phyloP scores from a whole-genome alignment of 1,140 invertebrate species.

The Phthorimaea operculella region DNA sequence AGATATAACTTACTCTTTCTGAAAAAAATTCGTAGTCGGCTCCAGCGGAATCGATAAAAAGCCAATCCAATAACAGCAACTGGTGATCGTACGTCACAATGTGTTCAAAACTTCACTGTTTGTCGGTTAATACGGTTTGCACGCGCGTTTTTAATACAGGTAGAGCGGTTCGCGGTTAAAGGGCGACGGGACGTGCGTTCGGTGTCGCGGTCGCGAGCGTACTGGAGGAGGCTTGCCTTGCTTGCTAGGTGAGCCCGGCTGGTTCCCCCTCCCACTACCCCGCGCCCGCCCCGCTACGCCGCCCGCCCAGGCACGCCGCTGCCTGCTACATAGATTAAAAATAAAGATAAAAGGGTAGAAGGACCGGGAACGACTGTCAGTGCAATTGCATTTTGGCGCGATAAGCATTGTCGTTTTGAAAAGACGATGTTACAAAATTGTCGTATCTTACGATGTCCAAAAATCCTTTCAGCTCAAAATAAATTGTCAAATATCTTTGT shows the following conservation, averaged over 20 bases:
- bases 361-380: no score
- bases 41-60: background rate
- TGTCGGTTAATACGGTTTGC: constrained; percentile 25
- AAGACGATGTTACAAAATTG: no score
- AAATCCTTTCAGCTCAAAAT: no score
- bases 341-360: no score
- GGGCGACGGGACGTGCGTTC: constrained; percentile 19
- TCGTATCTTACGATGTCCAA: no score
- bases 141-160: constrained; percentile 49
- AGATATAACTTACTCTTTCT: constrained; percentile 35
- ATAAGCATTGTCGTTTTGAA: no score
- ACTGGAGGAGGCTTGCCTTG: constrained; percentile 38
- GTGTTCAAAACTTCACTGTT: constrained; percentile 8
- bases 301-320: constrained; percentile 52
- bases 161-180: constrained; percentile 31
- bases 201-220: constrained; percentile 21
- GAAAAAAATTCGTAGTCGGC: constrained; percentile 9
- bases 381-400: no score
- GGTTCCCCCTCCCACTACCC: constrained; percentile 26
- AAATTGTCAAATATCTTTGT: no score
- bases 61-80: no score
- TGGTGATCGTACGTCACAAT: background rate
- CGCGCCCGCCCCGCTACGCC: constrained; percentile 23
- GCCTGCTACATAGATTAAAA: background rate
- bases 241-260: constrained; percentile 39